A percentile compares a stretch with the other conserved stretches of the same genome.
Conservation (phyloP, 2,797 vertebrate genomes). For the Fistularia tabacaria region DNA sequence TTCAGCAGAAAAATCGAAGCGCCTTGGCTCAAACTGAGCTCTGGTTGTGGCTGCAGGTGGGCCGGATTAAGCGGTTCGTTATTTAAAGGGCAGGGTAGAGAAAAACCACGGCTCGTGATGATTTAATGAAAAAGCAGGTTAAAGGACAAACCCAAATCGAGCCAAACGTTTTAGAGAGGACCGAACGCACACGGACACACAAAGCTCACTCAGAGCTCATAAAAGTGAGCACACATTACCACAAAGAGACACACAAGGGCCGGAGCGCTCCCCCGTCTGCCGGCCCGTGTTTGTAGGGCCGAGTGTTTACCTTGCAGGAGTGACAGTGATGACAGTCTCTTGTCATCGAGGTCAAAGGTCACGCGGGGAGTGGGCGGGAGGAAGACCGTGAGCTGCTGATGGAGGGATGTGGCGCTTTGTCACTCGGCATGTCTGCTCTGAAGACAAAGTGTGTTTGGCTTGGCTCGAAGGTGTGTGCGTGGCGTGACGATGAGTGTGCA, state of each 20-base stretch:
- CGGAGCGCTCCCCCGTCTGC: too few relatives aligned
- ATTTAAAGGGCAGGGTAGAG: conserved; percentile 35
- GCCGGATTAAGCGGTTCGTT: conserved; percentile 13
- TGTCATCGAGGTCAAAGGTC: conserved; percentile 73
- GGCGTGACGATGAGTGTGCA: conserved; percentile 7
- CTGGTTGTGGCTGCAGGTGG: conserved; percentile 33
- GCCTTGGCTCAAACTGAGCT: conserved; percentile 14
- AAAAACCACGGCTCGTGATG: conserved; percentile 6
- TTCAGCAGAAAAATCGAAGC: conserved; percentile 61
- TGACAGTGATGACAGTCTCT: conserved; percentile 73
- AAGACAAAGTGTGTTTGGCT: conserved; percentile 44
- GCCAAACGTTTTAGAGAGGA: conserved; percentile 31
- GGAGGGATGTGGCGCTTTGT: conserved; percentile 62
- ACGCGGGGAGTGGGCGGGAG: conserved; percentile 37
- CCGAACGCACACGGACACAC: conserved; percentile 5
- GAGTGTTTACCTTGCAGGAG: conserved; percentile 69
- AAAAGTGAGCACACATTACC: conserved; percentile 19
- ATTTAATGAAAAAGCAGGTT: conserved; percentile 18
- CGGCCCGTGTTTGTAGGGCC: conserved; percentile 38
- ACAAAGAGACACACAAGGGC: conserved; percentile 11
- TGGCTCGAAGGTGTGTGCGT: conserved; percentile 16
- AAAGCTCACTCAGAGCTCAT: conserved; percentile 2
- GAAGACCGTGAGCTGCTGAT: conserved; percentile 52
- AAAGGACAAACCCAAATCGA: too few relatives aligned
- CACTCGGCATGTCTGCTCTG: conserved; percentile 45